Percentiles rank a stretch among this genome's conserved stretches.
phyloP scores from a whole-genome alignment of 2,797 vertebrate species.

The Chelmon rostratus region DNA sequence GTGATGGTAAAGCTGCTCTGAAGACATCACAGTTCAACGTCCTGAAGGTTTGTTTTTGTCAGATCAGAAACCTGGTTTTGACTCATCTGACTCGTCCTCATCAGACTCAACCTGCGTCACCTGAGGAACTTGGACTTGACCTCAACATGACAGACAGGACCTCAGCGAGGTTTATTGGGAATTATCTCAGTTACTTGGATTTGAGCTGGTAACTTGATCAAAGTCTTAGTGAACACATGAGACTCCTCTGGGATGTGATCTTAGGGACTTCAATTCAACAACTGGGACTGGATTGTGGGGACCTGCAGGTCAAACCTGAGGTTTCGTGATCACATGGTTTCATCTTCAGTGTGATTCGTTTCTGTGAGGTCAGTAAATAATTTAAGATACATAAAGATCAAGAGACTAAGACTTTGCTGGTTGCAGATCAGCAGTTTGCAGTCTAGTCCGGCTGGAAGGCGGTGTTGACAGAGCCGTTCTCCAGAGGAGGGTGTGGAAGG shows the following conservation, averaged over 20 bases:
- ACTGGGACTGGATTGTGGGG: not conserved
- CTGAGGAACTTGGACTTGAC: too few species aligned
- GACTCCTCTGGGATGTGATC: not conserved
- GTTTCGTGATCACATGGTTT: not conserved
- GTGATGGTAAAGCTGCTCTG: too few species aligned
- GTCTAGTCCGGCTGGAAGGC: constrained; percentile 55
- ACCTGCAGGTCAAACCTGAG: not conserved
- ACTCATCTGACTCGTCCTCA: too few species aligned
- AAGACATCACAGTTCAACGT: too few species aligned
- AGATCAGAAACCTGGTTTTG: too few species aligned
- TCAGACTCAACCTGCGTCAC: too few species aligned
- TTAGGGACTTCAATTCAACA: not conserved
- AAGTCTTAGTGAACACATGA: not conserved
- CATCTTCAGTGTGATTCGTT: not conserved
- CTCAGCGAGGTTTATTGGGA: not conserved
- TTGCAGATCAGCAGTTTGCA: not conserved
- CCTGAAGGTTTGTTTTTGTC: too few species aligned
- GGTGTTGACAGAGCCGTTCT: constrained; percentile 30
- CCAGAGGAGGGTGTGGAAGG: constrained; percentile 65
- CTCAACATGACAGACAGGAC: not conserved
- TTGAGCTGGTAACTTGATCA: not conserved
- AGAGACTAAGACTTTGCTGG: not conserved
- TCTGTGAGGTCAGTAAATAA: not conserved
- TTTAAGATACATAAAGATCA: not conserved
- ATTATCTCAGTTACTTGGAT: not conserved